Conservation (phyloP, 1,140 invertebrate genomes). For the Antheraea pernyi region DNA sequence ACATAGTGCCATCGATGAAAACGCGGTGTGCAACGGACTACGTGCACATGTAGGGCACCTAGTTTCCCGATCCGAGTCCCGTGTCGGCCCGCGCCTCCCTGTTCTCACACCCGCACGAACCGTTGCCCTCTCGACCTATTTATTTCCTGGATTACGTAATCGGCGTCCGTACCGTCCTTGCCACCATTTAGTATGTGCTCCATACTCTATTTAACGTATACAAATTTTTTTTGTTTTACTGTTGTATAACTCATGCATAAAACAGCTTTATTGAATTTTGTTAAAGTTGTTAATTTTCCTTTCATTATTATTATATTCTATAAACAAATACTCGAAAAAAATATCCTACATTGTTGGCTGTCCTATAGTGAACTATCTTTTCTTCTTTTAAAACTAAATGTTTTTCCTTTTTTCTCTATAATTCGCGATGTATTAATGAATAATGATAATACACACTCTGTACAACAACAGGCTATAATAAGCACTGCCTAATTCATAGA, state of each 20-base stretch:
- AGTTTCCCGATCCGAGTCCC: constrained; percentile 38
- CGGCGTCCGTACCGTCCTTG: constrained; percentile 27
- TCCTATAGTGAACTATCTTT: no score
- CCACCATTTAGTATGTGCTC: background rate
- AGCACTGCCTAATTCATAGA: no score
- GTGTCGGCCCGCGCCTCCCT: constrained; percentile 17
- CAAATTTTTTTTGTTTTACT: background rate
- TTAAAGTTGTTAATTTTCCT: no score
- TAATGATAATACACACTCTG: no score
- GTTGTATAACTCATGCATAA: background rate
- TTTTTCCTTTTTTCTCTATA: no score
- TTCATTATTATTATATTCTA: no score
- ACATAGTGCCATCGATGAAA: constrained; percentile 39
- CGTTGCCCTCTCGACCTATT: constrained; percentile 53
- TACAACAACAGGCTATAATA: no score
- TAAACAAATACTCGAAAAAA: no score
- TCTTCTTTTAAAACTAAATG: no score
- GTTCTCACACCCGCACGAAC: constrained; percentile 22
- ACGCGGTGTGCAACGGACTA: constrained; percentile 38
- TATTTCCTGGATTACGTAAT: constrained; percentile 53
- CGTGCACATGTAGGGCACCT: constrained; percentile 59
- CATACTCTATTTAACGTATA: background rate
- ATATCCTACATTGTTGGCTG: no score
- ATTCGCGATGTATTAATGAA: no score
- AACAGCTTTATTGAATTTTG: no score